phyloP scores from a whole-genome alignment of 2,113 vertebrate species.

The Diadophis punctatus region DNA sequence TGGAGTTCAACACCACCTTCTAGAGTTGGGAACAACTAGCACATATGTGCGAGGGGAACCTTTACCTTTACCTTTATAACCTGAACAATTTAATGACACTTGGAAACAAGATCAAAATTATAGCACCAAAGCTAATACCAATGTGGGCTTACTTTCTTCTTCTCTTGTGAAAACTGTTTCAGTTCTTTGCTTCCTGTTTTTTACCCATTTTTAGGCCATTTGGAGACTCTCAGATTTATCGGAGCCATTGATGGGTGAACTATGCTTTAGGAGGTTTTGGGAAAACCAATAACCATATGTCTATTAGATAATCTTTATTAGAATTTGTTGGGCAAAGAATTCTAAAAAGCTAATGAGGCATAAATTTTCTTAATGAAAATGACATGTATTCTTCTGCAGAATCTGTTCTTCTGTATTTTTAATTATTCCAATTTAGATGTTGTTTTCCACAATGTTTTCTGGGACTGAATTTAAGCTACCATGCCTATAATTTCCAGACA shows the following conservation, averaged over 20 bases:
- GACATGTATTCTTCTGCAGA: background rate
- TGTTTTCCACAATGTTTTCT: background rate
- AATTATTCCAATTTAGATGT: background rate
- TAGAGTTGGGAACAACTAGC: no score
- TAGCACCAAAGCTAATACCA: background rate
- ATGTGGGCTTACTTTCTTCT: background rate
- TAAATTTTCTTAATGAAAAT: background rate
- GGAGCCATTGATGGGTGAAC: background rate
- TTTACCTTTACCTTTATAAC: background rate
- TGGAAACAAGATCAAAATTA: background rate
- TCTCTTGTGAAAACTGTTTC: background rate
- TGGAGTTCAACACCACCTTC: no score
- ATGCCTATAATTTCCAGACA: background rate
- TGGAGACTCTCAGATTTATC: background rate
- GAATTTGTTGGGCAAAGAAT: background rate
- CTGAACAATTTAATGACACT: background rate
- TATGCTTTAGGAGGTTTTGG: background rate
- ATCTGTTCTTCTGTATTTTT: background rate
- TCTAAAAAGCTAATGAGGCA: background rate
- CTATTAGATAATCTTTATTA: background rate
- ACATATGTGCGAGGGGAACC: no score
- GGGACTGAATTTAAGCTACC: background rate
- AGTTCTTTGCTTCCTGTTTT: background rate
- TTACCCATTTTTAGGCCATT: background rate
- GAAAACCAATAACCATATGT: background rate